Conservation (phyloP, 2,888 invertebrate genomes). For the Morpho achilles region DNA sequence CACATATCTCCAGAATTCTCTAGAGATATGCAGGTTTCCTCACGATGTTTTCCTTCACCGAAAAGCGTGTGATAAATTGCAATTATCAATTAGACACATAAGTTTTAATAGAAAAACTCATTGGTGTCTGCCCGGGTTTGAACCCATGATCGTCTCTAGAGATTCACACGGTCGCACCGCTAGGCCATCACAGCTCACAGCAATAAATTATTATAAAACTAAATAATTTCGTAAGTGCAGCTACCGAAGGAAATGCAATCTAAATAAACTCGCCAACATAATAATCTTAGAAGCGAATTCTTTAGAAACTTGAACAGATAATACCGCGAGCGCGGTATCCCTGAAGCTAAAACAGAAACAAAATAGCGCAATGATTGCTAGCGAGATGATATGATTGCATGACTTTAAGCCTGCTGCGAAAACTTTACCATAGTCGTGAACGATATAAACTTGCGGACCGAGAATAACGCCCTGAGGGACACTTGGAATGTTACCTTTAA, state of each 20-base stretch:
- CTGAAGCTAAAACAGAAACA: slow-evolving; percentile 52
- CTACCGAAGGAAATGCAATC: slow-evolving; percentile 5
- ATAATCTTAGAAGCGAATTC: slow-evolving; percentile 33
- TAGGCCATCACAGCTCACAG: too few species aligned
- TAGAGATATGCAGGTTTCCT: too few species aligned
- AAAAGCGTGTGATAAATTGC: too few species aligned
- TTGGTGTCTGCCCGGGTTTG: too few species aligned
- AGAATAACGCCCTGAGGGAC: slow-evolving; percentile 51
- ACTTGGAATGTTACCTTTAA: slow-evolving; percentile 11
- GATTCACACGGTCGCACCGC: too few species aligned
- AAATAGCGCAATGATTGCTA: slow-evolving; percentile 61
- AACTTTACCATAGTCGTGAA: slow-evolving; percentile 29
- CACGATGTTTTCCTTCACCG: too few species aligned
- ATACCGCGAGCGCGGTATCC: slow-evolving; percentile 45
- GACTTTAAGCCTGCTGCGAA: slow-evolving; percentile 31
- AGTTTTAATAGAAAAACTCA: too few species aligned
- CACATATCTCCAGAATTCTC: too few species aligned
- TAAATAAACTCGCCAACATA: slow-evolving; percentile 21
- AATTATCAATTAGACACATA: too few species aligned
- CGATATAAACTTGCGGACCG: slow-evolving; percentile 39
- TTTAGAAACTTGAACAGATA: slow-evolving; percentile 41
- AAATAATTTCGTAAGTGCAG: too few species aligned
- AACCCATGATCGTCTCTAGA: too few species aligned
- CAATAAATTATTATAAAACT: too few species aligned
- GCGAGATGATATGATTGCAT: slow-evolving; percentile 51